Conservation (phyloP, 1,140 invertebrate genomes). For the Pseudobourletiella spinata region DNA sequence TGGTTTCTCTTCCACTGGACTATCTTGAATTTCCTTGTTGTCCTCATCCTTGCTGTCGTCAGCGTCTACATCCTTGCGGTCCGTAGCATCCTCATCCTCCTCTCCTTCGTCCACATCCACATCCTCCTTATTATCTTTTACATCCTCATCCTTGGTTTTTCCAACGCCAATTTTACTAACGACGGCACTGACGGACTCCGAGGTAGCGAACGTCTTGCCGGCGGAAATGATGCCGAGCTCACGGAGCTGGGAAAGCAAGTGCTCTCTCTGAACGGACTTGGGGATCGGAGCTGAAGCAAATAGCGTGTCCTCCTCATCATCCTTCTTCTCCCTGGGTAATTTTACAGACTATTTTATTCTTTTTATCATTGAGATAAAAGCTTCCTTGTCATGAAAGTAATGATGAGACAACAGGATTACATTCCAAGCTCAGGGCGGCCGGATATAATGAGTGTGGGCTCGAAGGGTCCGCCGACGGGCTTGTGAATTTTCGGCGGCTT, state of each 20-base stretch:
- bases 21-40: too few relatives aligned
- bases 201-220: neutral
- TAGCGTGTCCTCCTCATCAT: conserved; percentile 4
- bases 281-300: conserved; percentile 2
- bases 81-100: too few relatives aligned
- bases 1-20: neutral
- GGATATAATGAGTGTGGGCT: neutral
- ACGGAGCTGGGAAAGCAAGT: neutral
- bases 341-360: neutral
- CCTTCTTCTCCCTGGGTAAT: conserved; percentile 2
- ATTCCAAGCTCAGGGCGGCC: conserved; percentile 5
- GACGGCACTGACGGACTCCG: neutral
- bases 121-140: neutral
- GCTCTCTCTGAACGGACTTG: neutral
- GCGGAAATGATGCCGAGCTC: neutral
- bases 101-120: neutral
- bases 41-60: too few relatives aligned
- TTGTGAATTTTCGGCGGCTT: neutral
- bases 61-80: too few relatives aligned
- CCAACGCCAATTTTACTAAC: neutral
- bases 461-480: neutral
- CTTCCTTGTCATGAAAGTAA: neutral
- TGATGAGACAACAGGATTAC: neutral
- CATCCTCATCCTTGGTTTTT: neutral
- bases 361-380: too few relatives aligned